Percentiles rank a stretch among this genome's conserved stretches.
Conservation (phyloP, 2,113 vertebrate genomes). For the Columbina picui region DNA sequence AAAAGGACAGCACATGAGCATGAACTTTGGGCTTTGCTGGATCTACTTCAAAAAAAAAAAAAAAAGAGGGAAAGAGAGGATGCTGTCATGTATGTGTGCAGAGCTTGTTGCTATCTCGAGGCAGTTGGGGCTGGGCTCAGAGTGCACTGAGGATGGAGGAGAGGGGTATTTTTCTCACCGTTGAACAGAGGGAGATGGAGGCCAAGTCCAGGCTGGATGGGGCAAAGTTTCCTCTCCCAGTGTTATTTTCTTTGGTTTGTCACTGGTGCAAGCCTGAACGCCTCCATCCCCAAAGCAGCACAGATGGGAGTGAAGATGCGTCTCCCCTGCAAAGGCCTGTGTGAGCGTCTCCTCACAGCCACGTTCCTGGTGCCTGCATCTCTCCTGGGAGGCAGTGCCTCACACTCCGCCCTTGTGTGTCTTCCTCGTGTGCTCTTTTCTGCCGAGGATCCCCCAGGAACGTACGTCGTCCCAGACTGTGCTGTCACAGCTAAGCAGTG, state of each 20-base stretch:
- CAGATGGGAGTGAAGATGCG: background rate
- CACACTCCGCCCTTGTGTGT: background rate
- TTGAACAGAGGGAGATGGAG: background rate
- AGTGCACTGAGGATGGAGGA: background rate
- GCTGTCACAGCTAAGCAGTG: slow-evolving; percentile 7
- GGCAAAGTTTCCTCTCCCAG: background rate
- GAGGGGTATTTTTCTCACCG: background rate
- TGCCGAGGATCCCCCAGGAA: slow-evolving; percentile 24
- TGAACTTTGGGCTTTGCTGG: background rate
- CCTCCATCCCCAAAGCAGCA: background rate
- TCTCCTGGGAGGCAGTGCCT: background rate
- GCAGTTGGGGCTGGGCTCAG: background rate
- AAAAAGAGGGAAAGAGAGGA: background rate
- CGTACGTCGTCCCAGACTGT: slow-evolving; percentile 20
- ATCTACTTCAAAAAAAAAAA: background rate
- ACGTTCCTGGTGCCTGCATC: background rate
- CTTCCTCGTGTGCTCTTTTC: background rate
- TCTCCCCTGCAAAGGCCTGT: background rate
- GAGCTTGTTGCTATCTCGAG: rapidly evolving
- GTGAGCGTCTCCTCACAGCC: background rate
- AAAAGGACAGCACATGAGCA: background rate
- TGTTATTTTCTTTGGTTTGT: background rate
- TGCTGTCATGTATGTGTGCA: background rate
- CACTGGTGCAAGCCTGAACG: background rate
- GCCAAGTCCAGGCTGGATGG: background rate